Evolutionary conservation across 2,113 vertebrate species (phyloP).

Genomic region (Gadus chalcogrammus): DNA sequence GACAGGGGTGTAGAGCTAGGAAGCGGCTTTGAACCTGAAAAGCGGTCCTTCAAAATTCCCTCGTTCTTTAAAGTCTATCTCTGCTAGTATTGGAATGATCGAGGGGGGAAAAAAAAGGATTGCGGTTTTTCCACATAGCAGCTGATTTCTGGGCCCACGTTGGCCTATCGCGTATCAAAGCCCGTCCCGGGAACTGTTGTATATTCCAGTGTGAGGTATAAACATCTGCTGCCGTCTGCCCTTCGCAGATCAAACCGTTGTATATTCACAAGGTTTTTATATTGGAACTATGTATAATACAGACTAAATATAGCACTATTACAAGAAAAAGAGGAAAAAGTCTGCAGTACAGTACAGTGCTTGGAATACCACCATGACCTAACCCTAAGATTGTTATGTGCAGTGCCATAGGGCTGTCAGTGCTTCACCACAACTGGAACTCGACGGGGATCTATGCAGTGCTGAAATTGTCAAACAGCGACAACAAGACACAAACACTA

Average conservation of each 20-base stretch:
- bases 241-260: slow-evolving; percentile 26
- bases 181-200: slow-evolving; percentile 42
- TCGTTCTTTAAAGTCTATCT: too few species aligned
- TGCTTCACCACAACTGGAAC: slow-evolving; percentile 9
- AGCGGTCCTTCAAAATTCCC: too few species aligned
- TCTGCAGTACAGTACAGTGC: neutral
- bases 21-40: too few species aligned
- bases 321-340: slow-evolving; percentile 10
- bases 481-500: slow-evolving; percentile 19
- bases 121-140: slow-evolving; percentile 70
- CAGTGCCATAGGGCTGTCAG: slow-evolving; percentile 41
- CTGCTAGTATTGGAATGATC: too few species aligned
- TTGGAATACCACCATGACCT: slow-evolving; percentile 25
- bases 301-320: slow-evolving; percentile 28
- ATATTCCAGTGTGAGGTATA: slow-evolving; percentile 29
- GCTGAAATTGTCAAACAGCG: slow-evolving; percentile 12
- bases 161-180: slow-evolving; percentile 74
- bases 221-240: slow-evolving; percentile 39
- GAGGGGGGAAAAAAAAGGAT: slow-evolving; percentile 26
- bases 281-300: slow-evolving; percentile 25
- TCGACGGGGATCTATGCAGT: slow-evolving; percentile 33
- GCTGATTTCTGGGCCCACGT: slow-evolving; percentile 54
- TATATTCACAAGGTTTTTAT: slow-evolving; percentile 21
- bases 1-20: too few species aligned
- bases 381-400: slow-evolving; percentile 32